Evolutionary conservation across 2,797 vertebrate genomes (phyloP).

Genomic region (Parambassis ranga): DNA sequence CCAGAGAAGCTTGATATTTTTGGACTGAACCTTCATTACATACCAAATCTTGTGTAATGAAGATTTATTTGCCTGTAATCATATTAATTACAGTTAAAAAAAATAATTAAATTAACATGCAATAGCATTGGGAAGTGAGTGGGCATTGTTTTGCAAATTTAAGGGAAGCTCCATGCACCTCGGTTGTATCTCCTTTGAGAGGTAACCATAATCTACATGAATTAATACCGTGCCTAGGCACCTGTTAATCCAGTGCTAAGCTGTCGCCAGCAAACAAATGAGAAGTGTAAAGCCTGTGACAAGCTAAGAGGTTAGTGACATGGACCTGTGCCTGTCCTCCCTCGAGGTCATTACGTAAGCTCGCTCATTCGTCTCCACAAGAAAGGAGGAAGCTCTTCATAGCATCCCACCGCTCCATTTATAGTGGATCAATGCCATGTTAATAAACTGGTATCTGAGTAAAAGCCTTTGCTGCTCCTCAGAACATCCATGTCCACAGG

Average conservation of each 20-base stretch:
- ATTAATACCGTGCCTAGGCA: slow-evolving; percentile 71
- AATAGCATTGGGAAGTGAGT: not conserved
- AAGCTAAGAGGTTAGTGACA: slow-evolving; percentile 77
- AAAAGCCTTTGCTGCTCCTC: slow-evolving; percentile 69
- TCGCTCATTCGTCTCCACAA: slow-evolving; percentile 66
- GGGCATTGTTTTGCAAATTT: slow-evolving; percentile 3
- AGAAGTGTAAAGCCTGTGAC: slow-evolving; percentile 77
- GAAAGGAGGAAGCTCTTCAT: slow-evolving; percentile 71
- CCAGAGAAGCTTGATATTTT: not conserved
- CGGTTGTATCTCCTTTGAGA: slow-evolving; percentile 58
- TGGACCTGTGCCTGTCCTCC: slow-evolving; percentile 60
- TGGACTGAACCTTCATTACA: not conserved
- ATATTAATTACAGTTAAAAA: not conserved
- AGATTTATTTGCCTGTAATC: slow-evolving; percentile 6
- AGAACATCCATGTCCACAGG: slow-evolving; percentile 39
- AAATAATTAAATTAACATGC: not conserved
- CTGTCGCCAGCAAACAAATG: slow-evolving; percentile 74
- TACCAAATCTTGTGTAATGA: not conserved
- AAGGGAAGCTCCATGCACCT: slow-evolving; percentile 12
- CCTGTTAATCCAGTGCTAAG: slow-evolving; percentile 78
- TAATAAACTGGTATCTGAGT: slow-evolving; percentile 77
- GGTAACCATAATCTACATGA: slow-evolving; percentile 74
- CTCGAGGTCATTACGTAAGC: slow-evolving; percentile 78
- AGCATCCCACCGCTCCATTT: slow-evolving; percentile 62
- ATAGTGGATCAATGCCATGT: slow-evolving; percentile 65